A percentile compares a stretch with the other conserved stretches of the same genome.
Conservation (phyloP, 2,113 vertebrate species). For the Neomonachus schauinslandi region DNA sequence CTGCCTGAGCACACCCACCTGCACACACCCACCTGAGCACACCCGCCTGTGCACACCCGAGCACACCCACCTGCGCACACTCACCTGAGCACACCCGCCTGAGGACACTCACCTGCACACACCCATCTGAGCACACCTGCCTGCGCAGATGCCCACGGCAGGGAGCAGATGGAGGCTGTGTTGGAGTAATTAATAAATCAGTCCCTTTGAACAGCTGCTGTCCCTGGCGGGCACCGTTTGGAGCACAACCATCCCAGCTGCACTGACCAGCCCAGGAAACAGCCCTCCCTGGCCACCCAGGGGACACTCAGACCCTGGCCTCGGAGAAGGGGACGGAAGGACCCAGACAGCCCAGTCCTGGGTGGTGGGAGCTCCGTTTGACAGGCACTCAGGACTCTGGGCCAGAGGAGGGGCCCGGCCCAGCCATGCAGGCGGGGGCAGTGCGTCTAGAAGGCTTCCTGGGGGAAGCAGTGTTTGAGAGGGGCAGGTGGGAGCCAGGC, state of each 20-base stretch:
- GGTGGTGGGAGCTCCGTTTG: not conserved
- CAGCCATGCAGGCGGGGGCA: fast-evolving
- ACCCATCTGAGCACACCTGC: not conserved
- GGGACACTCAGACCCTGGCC: not conserved
- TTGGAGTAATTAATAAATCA: not conserved
- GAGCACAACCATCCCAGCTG: not conserved
- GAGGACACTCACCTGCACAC: no score
- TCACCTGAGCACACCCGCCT: no score
- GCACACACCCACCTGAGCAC: no score
- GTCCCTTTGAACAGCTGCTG: not conserved
- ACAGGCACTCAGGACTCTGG: not conserved
- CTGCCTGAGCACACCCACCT: fast-evolving
- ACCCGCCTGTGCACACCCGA: no score
- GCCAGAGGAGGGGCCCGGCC: not conserved
- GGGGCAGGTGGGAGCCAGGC: not conserved
- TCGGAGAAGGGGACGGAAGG: fast-evolving
- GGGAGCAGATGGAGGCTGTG: not conserved
- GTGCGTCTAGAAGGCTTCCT: not conserved
- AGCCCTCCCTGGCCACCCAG: not conserved
- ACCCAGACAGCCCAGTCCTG: fast-evolving
- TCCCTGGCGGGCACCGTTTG: fast-evolving
- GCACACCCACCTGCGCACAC: no score
- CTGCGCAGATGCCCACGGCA: not conserved
- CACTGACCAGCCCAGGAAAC: not conserved
- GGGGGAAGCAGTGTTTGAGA: not conserved